These are phyloP conservation scores for Cacatua alba DNA, from an alignment of 2,113 vertebrate genomes.

Conservation along the genomic window DNA sequence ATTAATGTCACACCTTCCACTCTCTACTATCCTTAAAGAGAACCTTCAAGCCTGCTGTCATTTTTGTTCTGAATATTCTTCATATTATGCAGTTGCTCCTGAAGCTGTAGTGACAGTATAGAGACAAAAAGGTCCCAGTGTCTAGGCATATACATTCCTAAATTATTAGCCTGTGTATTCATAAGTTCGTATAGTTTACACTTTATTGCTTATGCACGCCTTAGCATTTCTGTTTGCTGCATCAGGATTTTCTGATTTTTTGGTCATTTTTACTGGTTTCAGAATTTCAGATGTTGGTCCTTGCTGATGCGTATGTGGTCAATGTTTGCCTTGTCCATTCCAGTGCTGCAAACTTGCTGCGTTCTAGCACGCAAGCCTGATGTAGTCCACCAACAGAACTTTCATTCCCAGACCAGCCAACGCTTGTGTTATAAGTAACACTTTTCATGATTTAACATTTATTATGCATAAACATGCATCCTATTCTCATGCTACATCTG, in stretches of 20 bases:
- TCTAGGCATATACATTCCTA: neutral
- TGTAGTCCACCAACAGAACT: neutral
- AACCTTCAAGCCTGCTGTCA: neutral
- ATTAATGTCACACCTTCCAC: neutral
- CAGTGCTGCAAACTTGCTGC: neutral
- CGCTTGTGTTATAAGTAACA: neutral
- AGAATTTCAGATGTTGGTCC: neutral
- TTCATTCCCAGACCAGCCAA: neutral
- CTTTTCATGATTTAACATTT: neutral
- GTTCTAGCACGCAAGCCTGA: neutral
- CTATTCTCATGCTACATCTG: neutral
- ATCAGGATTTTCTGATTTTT: neutral
- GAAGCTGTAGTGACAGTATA: neutral
- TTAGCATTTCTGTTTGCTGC: neutral
- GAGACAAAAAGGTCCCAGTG: neutral
- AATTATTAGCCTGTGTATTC: neutral
- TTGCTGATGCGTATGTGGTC: neutral
- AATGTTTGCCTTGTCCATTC: neutral
- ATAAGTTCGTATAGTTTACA: neutral
- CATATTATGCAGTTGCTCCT: neutral
- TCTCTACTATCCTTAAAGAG: neutral
- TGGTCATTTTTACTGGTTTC: neutral
- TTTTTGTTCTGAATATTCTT: neutral
- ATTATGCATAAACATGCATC: neutral
- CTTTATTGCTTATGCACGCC: neutral